phyloP scores from a whole-genome alignment of 2,888 invertebrate genomes.

The Galerucella pusilla region DNA sequence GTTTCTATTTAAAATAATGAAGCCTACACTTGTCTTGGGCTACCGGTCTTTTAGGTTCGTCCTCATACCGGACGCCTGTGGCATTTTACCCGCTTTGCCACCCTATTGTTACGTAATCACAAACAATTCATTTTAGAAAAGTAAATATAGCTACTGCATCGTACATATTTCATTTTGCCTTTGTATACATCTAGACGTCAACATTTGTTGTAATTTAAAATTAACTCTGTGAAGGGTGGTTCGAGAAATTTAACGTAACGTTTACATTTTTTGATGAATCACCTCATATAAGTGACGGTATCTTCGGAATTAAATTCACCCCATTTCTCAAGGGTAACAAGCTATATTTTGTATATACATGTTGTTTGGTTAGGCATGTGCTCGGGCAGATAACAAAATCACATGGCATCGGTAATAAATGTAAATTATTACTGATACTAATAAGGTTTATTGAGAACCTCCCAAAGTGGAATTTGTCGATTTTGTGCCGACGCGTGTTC shows the following conservation, averaged over 20 bases:
- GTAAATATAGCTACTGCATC: background rate
- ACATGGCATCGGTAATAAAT: conserved; percentile 39
- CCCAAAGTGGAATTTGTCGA: background rate
- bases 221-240: too few relatives aligned
- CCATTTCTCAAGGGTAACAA: conserved; percentile 33
- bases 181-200: background rate
- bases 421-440: conserved; percentile 42
- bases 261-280: conserved; percentile 7
- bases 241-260: too few relatives aligned
- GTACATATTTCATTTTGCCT: background rate
- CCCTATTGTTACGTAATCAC: too few relatives aligned
- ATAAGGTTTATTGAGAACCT: conserved; percentile 32
- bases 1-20: too few relatives aligned
- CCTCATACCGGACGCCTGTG: too few relatives aligned
- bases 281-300: conserved; percentile 28
- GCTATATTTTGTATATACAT: conserved; percentile 39
- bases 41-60: too few relatives aligned
- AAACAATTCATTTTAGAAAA: background rate
- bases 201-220: conserved; percentile 9
- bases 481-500: conserved; percentile 4
- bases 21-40: too few relatives aligned
- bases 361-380: conserved; percentile 43
- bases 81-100: too few relatives aligned
- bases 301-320: conserved; percentile 25
- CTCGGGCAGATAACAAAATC: conserved; percentile 42